Evolutionary conservation across 2,797 vertebrate genomes (phyloP), one percentile per base, ranked within the genome.

Genomic region (Amphiprion clarkii): DNA sequence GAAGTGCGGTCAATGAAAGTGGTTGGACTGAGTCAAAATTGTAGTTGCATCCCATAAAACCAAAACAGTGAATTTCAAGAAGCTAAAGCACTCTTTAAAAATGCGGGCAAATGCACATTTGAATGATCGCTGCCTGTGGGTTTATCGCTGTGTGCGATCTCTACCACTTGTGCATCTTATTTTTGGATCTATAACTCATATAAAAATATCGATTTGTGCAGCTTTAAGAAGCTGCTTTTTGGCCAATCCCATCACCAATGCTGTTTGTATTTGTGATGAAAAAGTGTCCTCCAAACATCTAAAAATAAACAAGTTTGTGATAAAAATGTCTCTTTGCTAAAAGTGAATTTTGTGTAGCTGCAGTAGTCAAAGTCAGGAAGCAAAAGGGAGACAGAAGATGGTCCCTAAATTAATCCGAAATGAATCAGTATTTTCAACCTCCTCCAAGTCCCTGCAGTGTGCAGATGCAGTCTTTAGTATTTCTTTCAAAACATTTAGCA

Each of bases 311-410:
- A 61, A 53, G 53, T 49, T 6, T 72, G 23, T 44, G 19, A 17
- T 25, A 48, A 52, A 46, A 39, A 75, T 46, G 49, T 44, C 59
- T 54, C 31, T 65, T 1, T 49, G 42, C 59, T 55, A n/a, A 57
- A 72, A 75, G 60, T 61, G 2, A 67, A 63, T 76, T 58, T 55
- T 55, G 31, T 65, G 55, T 51, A 54, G 13, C 62, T 74, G 36
- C 60, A 76, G 70, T 9, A 53, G 5, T 60, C 40, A 44, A 52
- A 69, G 8, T 46, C 14, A 6, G 7, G 3, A 58, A 33, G 48
- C 52, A 73, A 64, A 68, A 17, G 10, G 42, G 67, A 64, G 14
- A 27, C 19, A 52, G 4, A 19, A 31, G 2, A 19, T 23, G n/a
- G 42, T n/a, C 42, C 55, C 36, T 46, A 70, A 63, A 70, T 61